Evolutionary conservation across 2,888 invertebrate genomes (phyloP).

Genomic region (Zele albiditarsus): DNA sequence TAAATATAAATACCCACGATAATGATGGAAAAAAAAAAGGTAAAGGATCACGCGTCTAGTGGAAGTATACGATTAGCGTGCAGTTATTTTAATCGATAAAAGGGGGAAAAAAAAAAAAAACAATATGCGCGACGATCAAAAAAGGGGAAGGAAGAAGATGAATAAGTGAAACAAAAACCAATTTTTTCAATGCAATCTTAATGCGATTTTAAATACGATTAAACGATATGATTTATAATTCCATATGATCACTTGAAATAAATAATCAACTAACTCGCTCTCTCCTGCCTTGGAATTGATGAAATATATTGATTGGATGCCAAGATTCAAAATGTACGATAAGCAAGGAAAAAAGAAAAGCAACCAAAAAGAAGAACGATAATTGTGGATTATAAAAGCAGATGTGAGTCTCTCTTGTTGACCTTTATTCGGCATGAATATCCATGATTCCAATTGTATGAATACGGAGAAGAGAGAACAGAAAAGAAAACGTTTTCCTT

Average conservation of each 20-base stretch:
- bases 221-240: neutral
- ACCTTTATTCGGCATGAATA: neutral
- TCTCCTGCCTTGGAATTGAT: slow-evolving; percentile 44
- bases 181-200: neutral
- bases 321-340: slow-evolving; percentile 33
- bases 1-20: slow-evolving; percentile 30
- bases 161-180: neutral
- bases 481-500: slow-evolving; percentile 30
- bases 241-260: slow-evolving; percentile 16
- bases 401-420: neutral
- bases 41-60: slow-evolving; percentile 42
- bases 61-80: slow-evolving; percentile 40
- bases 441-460: neutral
- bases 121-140: neutral
- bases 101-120: neutral
- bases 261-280: slow-evolving; percentile 25
- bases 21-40: slow-evolving; percentile 30
- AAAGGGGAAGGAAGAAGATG: neutral
- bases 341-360: slow-evolving; percentile 28
- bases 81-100: neutral
- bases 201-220: neutral
- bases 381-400: neutral
- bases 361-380: neutral
- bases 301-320: neutral
- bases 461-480: neutral